Percentiles rank a stretch among this genome's conserved stretches.
These are phyloP conservation scores for Falco novaeseelandiae DNA, from an alignment of 2,797 vertebrate species.

Conservation along the genomic window DNA sequence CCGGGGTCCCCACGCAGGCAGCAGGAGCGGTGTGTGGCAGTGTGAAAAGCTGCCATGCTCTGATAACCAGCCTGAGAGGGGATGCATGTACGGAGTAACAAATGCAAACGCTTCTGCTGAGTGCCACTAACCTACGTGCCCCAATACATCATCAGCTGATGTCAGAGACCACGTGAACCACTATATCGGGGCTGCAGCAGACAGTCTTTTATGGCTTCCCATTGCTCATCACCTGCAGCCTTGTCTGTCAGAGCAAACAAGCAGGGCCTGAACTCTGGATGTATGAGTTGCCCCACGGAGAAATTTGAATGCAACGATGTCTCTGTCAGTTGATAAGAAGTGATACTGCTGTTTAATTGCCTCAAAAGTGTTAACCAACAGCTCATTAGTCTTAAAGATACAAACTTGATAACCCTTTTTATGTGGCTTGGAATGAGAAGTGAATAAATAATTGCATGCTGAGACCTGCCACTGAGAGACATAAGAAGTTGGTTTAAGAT, in stretches of 20 bases:
- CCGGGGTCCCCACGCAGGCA: background rate
- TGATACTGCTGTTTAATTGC: constrained; percentile 18
- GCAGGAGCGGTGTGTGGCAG: fast-evolving
- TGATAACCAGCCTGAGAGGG: background rate
- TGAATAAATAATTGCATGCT: constrained; percentile 40
- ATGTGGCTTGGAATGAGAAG: background rate
- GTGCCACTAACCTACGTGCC: background rate
- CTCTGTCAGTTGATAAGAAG: background rate
- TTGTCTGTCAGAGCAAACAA: background rate
- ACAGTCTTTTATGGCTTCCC: background rate
- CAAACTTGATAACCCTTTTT: constrained; percentile 5
- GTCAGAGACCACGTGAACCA: background rate
- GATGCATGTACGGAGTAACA: background rate
- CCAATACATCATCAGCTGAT: background rate
- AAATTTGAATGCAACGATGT: background rate
- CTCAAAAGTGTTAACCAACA: constrained; percentile 10
- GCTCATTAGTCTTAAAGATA: constrained; percentile 41
- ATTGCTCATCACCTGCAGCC: background rate
- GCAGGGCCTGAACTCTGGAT: background rate
- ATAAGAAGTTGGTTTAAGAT: constrained; percentile 44
- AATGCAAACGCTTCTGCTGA: background rate
- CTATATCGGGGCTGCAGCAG: fast-evolving
- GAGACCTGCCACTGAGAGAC: constrained; percentile 46
- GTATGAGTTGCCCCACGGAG: background rate
- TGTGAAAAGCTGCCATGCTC: background rate